phyloP scores from a whole-genome alignment of 2,797 vertebrate species.

The Picus viridis region DNA sequence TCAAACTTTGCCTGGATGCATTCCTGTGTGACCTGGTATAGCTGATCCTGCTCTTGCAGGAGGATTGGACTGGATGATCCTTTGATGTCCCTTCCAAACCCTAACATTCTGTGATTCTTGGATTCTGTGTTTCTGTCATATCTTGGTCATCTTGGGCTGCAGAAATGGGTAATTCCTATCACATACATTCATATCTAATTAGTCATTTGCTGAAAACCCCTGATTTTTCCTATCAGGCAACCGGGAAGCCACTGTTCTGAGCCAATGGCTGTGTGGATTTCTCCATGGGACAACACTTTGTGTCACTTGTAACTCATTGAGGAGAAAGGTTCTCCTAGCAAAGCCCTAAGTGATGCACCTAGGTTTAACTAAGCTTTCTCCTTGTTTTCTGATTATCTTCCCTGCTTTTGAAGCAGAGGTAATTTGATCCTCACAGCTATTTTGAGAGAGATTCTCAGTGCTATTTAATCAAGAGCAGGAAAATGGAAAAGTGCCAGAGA shows the following conservation, averaged over 20 bases:
- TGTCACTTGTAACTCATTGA: not conserved
- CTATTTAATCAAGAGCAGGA: constrained; percentile 11
- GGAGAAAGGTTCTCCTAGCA: not conserved
- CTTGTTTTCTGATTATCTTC: not conserved
- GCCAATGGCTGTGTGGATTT: not conserved
- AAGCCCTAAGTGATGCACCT: not conserved
- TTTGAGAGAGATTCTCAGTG: constrained; percentile 13
- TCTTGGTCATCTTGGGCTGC: constrained; percentile 22
- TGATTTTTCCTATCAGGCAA: not conserved
- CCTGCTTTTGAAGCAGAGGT: not conserved
- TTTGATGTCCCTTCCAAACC: too few relatives aligned
- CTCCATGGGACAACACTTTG: not conserved
- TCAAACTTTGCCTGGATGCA: too few relatives aligned
- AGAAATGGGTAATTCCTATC: not conserved
- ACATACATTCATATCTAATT: not conserved
- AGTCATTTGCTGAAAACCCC: constrained; percentile 12
- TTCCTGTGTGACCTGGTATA: too few relatives aligned
- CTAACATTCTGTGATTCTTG: too few relatives aligned
- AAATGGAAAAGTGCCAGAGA: constrained; percentile 20
- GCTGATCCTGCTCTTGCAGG: too few relatives aligned
- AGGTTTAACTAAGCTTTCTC: not conserved
- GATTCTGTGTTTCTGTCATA: not conserved
- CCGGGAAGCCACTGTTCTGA: not conserved
- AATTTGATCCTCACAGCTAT: constrained; percentile 27
- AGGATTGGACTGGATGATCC: too few relatives aligned